phyloP scores from a whole-genome alignment of 2,888 invertebrate species.

The Omphaloscelis lunosa region DNA sequence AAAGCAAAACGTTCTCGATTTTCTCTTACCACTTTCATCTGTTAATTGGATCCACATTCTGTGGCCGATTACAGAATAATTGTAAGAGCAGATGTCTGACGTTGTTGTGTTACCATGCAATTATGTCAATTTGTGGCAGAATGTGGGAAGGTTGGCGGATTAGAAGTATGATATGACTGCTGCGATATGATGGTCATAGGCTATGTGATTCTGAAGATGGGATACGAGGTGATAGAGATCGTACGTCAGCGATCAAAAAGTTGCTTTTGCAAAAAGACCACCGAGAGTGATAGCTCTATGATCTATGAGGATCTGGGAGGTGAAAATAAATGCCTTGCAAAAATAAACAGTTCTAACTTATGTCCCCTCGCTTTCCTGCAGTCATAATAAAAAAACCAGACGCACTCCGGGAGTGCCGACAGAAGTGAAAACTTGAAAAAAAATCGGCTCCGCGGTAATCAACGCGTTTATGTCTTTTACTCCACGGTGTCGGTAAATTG shows the following conservation, averaged over 20 bases:
- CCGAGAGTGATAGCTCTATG: background rate
- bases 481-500: too few relatives aligned
- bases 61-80: constrained; percentile 73
- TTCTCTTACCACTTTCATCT: constrained; percentile 63
- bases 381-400: too few relatives aligned
- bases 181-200: background rate
- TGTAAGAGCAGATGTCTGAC: constrained; percentile 65
- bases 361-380: too few relatives aligned
- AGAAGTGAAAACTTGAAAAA: too few relatives aligned
- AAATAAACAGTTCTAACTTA: too few relatives aligned
- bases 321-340: too few relatives aligned
- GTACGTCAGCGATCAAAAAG: background rate
- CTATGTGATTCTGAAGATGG: background rate
- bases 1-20: constrained; percentile 21
- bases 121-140: constrained; percentile 70
- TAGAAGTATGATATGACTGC: constrained; percentile 17
- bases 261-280: background rate
- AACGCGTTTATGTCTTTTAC: too few relatives aligned
- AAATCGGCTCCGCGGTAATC: too few relatives aligned
- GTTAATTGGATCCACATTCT: constrained; percentile 72
- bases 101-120: constrained; percentile 63
- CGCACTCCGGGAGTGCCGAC: too few relatives aligned
- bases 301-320: too few relatives aligned
- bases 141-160: constrained; percentile 8
- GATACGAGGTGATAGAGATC: background rate